Percentiles rank a stretch among this genome's conserved stretches.
Evolutionary conservation across 1,140 invertebrate genomes (phyloP).

Genomic region (Octopus bimaculoides): DNA sequence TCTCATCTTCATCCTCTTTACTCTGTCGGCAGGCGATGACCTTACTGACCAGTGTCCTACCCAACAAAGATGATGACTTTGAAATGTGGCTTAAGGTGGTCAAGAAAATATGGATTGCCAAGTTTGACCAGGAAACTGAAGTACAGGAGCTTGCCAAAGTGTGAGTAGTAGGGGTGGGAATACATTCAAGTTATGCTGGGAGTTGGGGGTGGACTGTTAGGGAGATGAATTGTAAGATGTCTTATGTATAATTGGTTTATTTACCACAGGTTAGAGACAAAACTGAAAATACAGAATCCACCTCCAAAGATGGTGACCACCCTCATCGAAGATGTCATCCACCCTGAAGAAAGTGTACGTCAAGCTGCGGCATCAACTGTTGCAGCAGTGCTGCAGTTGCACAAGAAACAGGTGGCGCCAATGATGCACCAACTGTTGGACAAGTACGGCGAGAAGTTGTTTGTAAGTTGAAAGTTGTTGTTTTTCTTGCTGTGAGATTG

Average conservation of each 20-base stretch:
- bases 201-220: too few species aligned
- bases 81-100: conserved; percentile 65
- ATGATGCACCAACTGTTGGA: conserved; percentile 69
- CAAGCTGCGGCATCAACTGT: conserved; percentile 75
- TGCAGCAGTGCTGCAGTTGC: conserved; percentile 66
- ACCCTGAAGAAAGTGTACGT: conserved; percentile 76
- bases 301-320: conserved; percentile 60
- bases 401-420: conserved; percentile 60
- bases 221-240: too few species aligned
- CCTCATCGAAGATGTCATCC: conserved; percentile 74
- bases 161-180: conserved; percentile 32
- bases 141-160: conserved; percentile 46
- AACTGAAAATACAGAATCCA: conserved; percentile 60
- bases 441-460: conserved; percentile 76
- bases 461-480: conserved; percentile 55
- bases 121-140: conserved; percentile 51
- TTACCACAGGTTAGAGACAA: conserved; percentile 63
- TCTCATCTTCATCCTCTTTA: too few species aligned
- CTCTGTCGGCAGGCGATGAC: conserved; percentile 61
- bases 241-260: too few species aligned
- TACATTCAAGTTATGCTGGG: too few species aligned
- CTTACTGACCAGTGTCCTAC: conserved; percentile 67
- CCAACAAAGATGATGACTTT: conserved; percentile 63
- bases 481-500: too few species aligned
- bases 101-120: conserved; percentile 51